phyloP scores from a whole-genome alignment of 1,140 invertebrate species.

The Leptopilina clavipes region DNA sequence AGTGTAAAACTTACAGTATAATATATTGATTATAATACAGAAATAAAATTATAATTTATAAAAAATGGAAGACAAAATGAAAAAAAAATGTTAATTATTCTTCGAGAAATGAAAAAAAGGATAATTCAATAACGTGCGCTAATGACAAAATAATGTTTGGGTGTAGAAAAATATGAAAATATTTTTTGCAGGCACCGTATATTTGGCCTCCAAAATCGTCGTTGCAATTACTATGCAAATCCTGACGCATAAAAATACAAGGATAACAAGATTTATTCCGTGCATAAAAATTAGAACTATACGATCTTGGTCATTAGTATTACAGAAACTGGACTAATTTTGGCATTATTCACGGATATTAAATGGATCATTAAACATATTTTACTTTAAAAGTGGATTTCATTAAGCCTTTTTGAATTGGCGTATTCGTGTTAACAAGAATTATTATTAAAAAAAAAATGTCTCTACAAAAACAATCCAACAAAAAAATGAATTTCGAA shows the following conservation, averaged over 20 bases:
- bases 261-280: conserved; percentile 16
- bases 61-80: too few species aligned
- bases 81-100: too few species aligned
- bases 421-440: background rate
- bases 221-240: conserved; percentile 28
- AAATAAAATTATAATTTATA: background rate
- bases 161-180: background rate
- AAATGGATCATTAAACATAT: background rate
- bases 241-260: conserved; percentile 8
- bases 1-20: too few species aligned
- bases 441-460: too few species aligned
- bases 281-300: conserved; percentile 21
- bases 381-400: background rate
- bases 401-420: background rate
- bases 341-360: background rate
- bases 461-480: too few species aligned
- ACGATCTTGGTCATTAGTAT: conserved; percentile 12
- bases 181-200: background rate
- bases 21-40: too few species aligned
- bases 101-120: background rate
- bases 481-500: too few species aligned
- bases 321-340: background rate
- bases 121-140: background rate
- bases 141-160: background rate
- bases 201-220: background rate